phyloP scores from a whole-genome alignment of 2,113 vertebrate genomes.

The Hippoglossus stenolepis region DNA sequence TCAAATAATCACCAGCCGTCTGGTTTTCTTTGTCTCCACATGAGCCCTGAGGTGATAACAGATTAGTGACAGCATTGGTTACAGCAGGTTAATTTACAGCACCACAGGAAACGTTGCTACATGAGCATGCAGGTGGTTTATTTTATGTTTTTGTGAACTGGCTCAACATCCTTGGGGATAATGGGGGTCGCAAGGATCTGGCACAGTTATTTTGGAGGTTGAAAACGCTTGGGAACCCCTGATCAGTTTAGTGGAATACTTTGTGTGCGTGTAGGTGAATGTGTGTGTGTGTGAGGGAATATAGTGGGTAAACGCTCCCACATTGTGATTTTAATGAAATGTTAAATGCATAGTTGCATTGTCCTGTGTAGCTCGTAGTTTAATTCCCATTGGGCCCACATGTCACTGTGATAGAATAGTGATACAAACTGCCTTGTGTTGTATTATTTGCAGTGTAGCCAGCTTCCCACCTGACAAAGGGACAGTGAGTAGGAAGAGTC shows the following conservation, averaged over 20 bases:
- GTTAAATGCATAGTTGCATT: neutral
- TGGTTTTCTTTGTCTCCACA: too few relatives aligned
- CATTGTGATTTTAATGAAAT: neutral
- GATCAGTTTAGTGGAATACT: neutral
- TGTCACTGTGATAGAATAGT: neutral
- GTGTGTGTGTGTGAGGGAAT: neutral
- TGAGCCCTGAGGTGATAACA: too few relatives aligned
- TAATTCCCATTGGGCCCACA: neutral
- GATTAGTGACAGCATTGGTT: too few relatives aligned
- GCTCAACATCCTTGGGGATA: too few relatives aligned
- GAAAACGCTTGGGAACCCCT: too few relatives aligned
- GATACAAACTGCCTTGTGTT: neutral
- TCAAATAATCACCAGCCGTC: too few relatives aligned
- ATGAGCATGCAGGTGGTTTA: too few relatives aligned
- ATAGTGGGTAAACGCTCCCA: neutral
- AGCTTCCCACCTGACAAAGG: conserved; percentile 4
- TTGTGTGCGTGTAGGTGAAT: neutral
- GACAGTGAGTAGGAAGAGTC: neutral
- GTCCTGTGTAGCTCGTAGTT: neutral
- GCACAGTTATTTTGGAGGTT: too few relatives aligned
- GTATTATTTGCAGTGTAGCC: neutral
- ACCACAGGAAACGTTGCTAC: too few relatives aligned
- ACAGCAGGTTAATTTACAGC: too few relatives aligned
- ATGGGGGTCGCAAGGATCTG: too few relatives aligned
- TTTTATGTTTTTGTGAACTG: too few relatives aligned